Base-by-base conservation (phyloP, 2,888 invertebrate species). In the Ophion slaviceki region DNA sequence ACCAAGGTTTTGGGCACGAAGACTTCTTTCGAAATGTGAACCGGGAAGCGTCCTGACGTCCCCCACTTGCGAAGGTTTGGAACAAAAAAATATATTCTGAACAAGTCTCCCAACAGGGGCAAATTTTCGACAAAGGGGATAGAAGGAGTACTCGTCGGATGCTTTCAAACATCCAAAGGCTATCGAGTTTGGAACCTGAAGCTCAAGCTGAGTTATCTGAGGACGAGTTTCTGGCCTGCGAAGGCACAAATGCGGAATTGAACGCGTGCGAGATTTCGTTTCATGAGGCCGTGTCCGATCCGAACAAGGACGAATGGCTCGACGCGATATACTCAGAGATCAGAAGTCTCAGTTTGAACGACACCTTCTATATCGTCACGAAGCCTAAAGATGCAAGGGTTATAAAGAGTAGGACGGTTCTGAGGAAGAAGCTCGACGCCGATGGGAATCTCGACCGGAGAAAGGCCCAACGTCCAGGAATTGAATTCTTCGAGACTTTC, bases 351-450 rank as follows among this genome's bases (percentile, higher is more conserved):
- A n/a, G 88, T 4, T 86, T 87, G 64, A 88, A 89, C 40, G 81
- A 89, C 14, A 89, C 88, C 0, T 91, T 88, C 89, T 68, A 24
- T 11, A 57, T 90, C 3, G 88, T 88, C 2, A 77, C 85, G 20
- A 80, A 80, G 8, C 88, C 88, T 3, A 61, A 67, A 17, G 71
- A 84, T 17, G n/a, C 40, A 24, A 71, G 77, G 4, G 76, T 81
- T 7, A 81, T 88, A 14, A 87, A 82, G 2, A 57, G 87, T 45
- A 40, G 83, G 62, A 81, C 81, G 1, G 84, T 89, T 14, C 70
- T 88, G 1, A 67, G 82, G 14, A 88, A 88, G 59, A 89, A 89
- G 75, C 78, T 66, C 24, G 62, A 83, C 11, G n/a, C 82, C 1
- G 82, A 88, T 45, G 88, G 88, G 61, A 70, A 76, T 2, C 70